Evolutionary conservation across 2,797 vertebrate genomes (phyloP).

Genomic region (Trachurus trachurus): DNA sequence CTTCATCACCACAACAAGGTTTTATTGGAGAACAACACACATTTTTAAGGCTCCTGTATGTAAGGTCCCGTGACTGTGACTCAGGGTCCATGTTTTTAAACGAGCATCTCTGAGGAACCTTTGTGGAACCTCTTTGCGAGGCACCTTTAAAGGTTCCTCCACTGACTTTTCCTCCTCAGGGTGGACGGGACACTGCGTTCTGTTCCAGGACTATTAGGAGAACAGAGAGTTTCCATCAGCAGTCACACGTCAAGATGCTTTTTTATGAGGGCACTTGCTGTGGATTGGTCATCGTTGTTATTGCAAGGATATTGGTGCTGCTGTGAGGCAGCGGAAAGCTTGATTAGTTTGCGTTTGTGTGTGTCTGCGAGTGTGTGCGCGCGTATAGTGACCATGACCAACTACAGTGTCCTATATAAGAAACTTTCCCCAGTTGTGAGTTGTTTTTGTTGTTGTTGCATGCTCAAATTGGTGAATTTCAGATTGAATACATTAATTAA

Average conservation of each 20-base stretch:
- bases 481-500: not conserved
- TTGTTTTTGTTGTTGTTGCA: too few species aligned
- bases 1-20: not conserved
- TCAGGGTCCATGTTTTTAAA: not conserved
- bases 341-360: conserved; percentile 42
- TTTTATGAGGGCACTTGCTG: conserved; percentile 68
- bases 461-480: not conserved
- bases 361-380: conserved; percentile 22
- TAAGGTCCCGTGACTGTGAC: not conserved
- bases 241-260: conserved; percentile 69
- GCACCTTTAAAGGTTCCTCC: conserved; percentile 36
- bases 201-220: conserved; percentile 62
- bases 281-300: conserved; percentile 68
- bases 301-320: conserved; percentile 62
- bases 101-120: not conserved
- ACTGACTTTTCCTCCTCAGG: conserved; percentile 24
- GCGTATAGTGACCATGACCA: not conserved
- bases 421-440: not conserved
- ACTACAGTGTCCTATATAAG: not conserved
- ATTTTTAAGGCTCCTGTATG: conserved; percentile 7
- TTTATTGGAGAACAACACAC: not conserved
- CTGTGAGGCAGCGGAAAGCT: conserved; percentile 72
- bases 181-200: conserved; percentile 54
- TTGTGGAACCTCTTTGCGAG: not conserved
- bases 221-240: conserved; percentile 77